phyloP scores from a whole-genome alignment of 2,888 invertebrate species.

The Enchytraeus crypticus region DNA sequence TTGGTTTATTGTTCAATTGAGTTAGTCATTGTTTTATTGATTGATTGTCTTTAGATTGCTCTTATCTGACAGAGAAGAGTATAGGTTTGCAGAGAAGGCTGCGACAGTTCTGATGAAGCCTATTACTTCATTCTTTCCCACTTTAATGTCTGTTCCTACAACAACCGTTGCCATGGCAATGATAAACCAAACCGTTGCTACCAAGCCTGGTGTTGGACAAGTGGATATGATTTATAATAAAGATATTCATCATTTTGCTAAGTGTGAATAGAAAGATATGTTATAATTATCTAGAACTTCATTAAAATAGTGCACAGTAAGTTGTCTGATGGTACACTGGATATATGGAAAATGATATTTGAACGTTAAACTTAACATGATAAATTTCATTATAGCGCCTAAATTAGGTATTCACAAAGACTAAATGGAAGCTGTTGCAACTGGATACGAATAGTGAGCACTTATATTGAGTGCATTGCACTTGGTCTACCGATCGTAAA shows the following conservation, averaged over 20 bases:
- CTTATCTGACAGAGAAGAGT: slow-evolving; percentile 39
- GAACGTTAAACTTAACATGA: no score
- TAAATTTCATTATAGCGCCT: no score
- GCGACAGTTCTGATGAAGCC: slow-evolving; percentile 37
- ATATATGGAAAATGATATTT: no score
- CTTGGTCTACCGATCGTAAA: no score
- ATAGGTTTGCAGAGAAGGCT: slow-evolving; percentile 35
- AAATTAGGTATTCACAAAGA: no score
- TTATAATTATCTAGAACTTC: not conserved
- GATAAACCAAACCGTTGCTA: slow-evolving; percentile 35
- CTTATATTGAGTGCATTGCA: no score
- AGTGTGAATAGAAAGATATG: not conserved
- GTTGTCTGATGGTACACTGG: no score
- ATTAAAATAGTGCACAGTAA: no score
- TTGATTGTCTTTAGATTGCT: slow-evolving; percentile 34
- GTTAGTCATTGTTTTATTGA: not conserved
- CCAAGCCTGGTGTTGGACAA: slow-evolving; percentile 19
- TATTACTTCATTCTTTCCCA: slow-evolving; percentile 38
- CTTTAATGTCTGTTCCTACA: slow-evolving; percentile 39
- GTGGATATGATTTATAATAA: slow-evolving; percentile 40
- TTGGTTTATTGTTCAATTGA: not conserved
- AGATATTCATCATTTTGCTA: slow-evolving; percentile 36
- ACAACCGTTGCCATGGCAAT: slow-evolving; percentile 40
- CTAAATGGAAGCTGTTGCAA: no score
- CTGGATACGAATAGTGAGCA: no score